Base-by-base conservation (phyloP, 1,140 invertebrate genomes). In the Drosophila kanapiae region DNA sequence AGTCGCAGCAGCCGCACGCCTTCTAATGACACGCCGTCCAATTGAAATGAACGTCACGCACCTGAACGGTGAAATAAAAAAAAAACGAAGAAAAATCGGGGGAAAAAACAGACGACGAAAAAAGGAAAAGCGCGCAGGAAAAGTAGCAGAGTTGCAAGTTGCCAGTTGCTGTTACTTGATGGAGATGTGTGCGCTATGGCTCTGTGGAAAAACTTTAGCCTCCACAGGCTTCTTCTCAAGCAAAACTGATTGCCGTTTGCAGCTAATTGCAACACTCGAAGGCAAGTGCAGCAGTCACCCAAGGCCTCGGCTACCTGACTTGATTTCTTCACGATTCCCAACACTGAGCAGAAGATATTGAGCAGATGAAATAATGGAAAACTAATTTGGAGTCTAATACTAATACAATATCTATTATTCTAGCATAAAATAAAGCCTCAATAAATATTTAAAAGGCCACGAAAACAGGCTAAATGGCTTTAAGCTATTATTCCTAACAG, bases 11-110 rank as follows among this genome's bases (percentile, higher is more conserved):
- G 63, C 63, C 40, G 42, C 11, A 35, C 43, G 71, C 49, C 72
- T 75, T 70, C 76, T 78, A 78, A 78, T 78, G 76, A 78, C 53
- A 56, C 59, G 75, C 49, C 62, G 59, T 78, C 75, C 76, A 79
- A 79, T 79, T 79, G 76, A 79, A 79, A 79, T 79, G 75, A 70
- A 78, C 72, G 72, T 76, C 74, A 78, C 75, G 74, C 74, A 78
- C 75, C 75, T 76, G 75, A 51, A 59, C 65, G 75, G 54, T 42
- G 75, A 75, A 65, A 35, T 37, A 62, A 11, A 57, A 53, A 51
- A 33, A 63, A 31, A 57, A 43, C 1, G 33, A 13, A 11, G 11
- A 33, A n/a, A n/a, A n/a, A n/a, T n/a, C n/a, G n/a, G n/a, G n/a
- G n/a, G n/a, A n/a, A n/a, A n/a, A n/a, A 33, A 53, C 38, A 18